Conservation (phyloP, 2,797 vertebrate species). For the Halcyon chelicuti region DNA sequence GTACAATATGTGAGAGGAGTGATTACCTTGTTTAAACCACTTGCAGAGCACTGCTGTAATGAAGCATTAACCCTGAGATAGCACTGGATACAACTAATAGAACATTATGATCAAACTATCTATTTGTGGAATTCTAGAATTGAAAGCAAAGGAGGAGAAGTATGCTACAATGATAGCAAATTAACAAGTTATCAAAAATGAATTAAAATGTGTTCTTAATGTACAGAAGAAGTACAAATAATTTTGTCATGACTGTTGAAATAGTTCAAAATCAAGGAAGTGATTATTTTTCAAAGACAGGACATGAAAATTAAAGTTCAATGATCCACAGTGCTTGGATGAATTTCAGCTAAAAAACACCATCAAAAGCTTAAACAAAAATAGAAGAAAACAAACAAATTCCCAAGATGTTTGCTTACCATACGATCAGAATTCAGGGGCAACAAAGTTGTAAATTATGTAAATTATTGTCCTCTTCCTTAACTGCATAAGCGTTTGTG, state of each 20-base stretch:
- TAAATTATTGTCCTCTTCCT: background rate
- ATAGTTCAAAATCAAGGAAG: background rate
- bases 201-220: background rate
- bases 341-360: background rate
- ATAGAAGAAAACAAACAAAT: fast-evolving
- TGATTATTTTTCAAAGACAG: background rate
- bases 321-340: background rate
- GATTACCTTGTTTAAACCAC: background rate
- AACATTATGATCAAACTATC: background rate
- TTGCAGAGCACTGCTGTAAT: background rate
- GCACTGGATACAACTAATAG: background rate
- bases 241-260: background rate
- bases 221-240: background rate
- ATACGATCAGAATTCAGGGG: background rate
- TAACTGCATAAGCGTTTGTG: background rate
- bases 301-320: background rate
- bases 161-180: background rate
- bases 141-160: background rate
- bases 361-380: background rate
- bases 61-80: background rate
- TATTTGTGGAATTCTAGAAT: background rate
- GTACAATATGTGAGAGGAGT: background rate
- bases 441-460: background rate
- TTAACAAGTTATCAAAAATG: background rate
- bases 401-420: background rate